Conservation (phyloP, 37 sponge, comb jelly and placozoan genomes). For the Dysidea cf. avara region DNA sequence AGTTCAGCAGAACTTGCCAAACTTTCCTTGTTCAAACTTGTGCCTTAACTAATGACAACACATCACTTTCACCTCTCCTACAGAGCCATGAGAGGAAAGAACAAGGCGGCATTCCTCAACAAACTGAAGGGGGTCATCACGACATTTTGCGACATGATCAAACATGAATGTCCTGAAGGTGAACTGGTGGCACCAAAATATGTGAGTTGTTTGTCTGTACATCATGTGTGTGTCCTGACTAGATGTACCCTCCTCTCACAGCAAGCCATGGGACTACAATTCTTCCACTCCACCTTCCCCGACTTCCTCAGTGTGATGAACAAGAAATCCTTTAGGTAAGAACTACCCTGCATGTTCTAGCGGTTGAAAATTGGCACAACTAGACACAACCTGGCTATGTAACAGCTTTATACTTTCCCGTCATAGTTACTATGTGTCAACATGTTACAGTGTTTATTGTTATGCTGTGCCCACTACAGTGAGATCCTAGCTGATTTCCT, state of each 20-base stretch:
- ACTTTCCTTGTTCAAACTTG: background rate
- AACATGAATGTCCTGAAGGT: constrained; percentile 42
- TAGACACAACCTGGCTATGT: no score
- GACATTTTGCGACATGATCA: constrained; percentile 56
- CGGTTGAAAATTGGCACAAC: no score
- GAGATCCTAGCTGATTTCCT: constrained; percentile 57
- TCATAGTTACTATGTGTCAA: constrained; percentile 1
- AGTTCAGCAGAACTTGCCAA: no score
- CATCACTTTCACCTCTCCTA: background rate
- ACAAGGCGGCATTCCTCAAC: constrained; percentile 34
- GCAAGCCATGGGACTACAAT: constrained; percentile 72
- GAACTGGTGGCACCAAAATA: constrained; percentile 60
- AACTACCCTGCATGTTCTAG: background rate
- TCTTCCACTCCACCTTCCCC: constrained; percentile 56
- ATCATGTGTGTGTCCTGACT: background rate
- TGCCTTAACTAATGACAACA: background rate
- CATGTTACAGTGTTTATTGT: no score
- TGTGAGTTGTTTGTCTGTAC: constrained; percentile 8
- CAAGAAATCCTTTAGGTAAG: constrained; percentile 47
- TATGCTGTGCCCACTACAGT: constrained; percentile 12
- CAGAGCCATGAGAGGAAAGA: constrained; percentile 51
- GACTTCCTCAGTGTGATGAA: constrained; percentile 49
- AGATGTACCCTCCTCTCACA: background rate
- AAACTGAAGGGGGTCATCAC: constrained; percentile 23
- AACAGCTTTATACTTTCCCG: no score